Percentiles rank a stretch among this genome's conserved stretches.
Conservation (phyloP, 2,888 invertebrate species). For the Dorcus hopei region DNA sequence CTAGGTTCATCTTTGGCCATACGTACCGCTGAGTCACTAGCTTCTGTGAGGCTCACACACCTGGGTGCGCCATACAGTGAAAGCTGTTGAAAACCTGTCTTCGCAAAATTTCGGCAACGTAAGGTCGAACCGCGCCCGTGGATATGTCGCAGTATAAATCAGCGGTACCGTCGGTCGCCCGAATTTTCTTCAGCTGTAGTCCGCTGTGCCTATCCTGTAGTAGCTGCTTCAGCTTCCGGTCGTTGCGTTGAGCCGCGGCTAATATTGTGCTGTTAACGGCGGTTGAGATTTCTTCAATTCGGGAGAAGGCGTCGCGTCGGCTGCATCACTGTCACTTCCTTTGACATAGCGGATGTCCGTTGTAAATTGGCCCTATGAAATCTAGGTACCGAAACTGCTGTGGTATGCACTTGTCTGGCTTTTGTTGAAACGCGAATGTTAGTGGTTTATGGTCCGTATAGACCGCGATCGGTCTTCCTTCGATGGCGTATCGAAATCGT, state of each 20-base stretch:
- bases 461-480: constrained; percentile 14
- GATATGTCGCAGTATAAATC: neutral
- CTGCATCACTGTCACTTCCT: constrained; percentile 15
- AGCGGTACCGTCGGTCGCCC: neutral
- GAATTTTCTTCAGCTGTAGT: neutral
- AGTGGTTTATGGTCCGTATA: constrained; percentile 20
- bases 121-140: constrained; percentile 1
- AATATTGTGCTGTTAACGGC: neutral
- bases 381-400: constrained; percentile 18
- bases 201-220: neutral
- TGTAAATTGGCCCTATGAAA: constrained; percentile 18
- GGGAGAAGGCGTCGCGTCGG: constrained; percentile 12
- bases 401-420: constrained; percentile 7
- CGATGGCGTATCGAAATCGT: constrained; percentile 16
- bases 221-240: neutral
- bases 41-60: constrained; percentile 8
- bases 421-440: constrained; percentile 12
- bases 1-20: constrained; percentile 10
- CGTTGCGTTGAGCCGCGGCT: neutral
- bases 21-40: constrained; percentile 5
- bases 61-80: constrained; percentile 3
- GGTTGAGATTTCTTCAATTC: neutral
- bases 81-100: neutral
- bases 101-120: neutral
- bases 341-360: constrained; percentile 13